Evolutionary conservation across 2,888 invertebrate species (phyloP).

Genomic region (Tetheella fluctuosa): DNA sequence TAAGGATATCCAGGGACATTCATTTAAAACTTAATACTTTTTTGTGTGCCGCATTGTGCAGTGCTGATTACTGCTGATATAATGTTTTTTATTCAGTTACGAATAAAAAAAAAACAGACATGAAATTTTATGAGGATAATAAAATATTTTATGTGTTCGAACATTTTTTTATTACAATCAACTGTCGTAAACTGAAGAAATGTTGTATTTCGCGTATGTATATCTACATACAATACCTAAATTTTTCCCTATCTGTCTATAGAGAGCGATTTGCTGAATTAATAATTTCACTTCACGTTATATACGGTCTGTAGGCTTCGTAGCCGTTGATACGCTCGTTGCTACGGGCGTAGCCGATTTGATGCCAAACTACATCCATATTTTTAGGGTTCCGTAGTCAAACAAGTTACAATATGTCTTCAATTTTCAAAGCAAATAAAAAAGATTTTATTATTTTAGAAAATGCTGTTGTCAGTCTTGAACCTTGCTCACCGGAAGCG

Average conservation of each 20-base stretch:
- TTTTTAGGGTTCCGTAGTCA: background rate
- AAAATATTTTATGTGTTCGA: background rate
- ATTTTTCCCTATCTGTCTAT: too few relatives aligned
- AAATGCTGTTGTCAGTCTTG: too few relatives aligned
- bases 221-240: too few relatives aligned
- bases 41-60: too few relatives aligned
- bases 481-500: too few relatives aligned
- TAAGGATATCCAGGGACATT: too few relatives aligned
- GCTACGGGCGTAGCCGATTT: conserved; percentile 29
- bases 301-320: background rate
- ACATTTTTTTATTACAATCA: background rate
- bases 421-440: too few relatives aligned
- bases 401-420: too few relatives aligned
- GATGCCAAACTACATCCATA: conserved; percentile 21
- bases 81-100: too few relatives aligned
- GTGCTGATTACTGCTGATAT: too few relatives aligned
- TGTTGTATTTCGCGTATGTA: background rate
- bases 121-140: conserved; percentile 5
- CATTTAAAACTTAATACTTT: too few relatives aligned
- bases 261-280: background rate
- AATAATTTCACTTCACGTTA: background rate
- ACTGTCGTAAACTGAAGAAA: background rate
- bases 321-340: conserved; percentile 17
- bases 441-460: too few relatives aligned
- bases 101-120: conserved; percentile 14